These are phyloP conservation scores for Lasioglossum pauxillum DNA, from an alignment of 2,888 invertebrate genomes.

Conservation along the genomic window DNA sequence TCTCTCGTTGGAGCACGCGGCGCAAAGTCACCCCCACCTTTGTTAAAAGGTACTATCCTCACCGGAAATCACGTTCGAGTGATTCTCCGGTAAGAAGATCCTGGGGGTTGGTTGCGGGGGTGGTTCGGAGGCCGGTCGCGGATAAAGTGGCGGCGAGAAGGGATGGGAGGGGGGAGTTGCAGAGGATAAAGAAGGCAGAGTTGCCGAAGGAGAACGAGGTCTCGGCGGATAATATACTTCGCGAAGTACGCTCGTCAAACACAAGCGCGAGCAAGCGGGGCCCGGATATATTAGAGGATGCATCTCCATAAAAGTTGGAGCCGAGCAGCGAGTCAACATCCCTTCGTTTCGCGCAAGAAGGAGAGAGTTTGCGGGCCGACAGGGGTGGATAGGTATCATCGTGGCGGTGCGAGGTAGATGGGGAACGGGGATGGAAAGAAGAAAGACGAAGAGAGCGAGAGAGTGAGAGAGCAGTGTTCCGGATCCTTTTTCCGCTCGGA, in stretches of 20 bases:
- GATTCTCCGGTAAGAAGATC: constrained; percentile 75
- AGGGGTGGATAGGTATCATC: constrained; percentile 16
- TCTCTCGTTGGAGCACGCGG: constrained; percentile 22
- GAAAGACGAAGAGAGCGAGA: not conserved
- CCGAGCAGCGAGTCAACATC: constrained; percentile 82
- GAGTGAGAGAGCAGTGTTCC: constrained; percentile 32
- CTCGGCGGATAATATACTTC: constrained; percentile 81
- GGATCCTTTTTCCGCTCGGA: constrained; percentile 77
- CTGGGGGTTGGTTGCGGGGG: constrained; percentile 7
- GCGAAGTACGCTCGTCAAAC: constrained; percentile 84
- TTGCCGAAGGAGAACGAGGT: constrained; percentile 62
- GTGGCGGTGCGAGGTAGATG: not conserved
- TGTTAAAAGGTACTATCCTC: constrained; percentile 59
- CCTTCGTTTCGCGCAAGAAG: constrained; percentile 65
- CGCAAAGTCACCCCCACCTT: constrained; percentile 41
- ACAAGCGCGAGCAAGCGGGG: constrained; percentile 83
- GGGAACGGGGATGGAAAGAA: not conserved
- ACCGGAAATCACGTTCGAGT: constrained; percentile 77
- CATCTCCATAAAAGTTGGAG: constrained; percentile 84
- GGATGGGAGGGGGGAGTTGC: not conserved
- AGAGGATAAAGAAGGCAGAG: constrained; percentile 3
- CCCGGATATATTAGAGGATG: constrained; percentile 84
- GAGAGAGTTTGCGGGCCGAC: constrained; percentile 43
- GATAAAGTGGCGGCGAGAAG: constrained; percentile 35
- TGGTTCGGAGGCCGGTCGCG: constrained; percentile 42